Evolutionary conservation across 2,113 vertebrate species (phyloP), one percentile per base, ranked within the genome.

Genomic region (Scophthalmus maximus): DNA sequence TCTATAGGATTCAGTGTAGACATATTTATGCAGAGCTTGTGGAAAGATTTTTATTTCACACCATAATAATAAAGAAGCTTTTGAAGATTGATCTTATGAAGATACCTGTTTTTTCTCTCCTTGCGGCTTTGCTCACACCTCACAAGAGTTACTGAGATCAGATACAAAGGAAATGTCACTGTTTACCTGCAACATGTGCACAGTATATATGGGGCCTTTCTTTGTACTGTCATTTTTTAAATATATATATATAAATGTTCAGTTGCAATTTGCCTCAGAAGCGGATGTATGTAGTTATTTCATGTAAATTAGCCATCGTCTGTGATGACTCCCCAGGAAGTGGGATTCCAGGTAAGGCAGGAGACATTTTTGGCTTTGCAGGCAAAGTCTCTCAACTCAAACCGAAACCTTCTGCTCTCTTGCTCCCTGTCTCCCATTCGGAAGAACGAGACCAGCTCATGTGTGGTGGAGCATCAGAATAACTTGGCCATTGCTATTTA

Each of bases 391-490:
- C 67, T 49, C 68, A 64, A 59, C 38, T 81, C 25, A 6, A 40
- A 29, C 60, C 27, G 23, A 32, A 74, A 40, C 44, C 26, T 29
- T 57, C 55, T 73, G 46, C 60, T 65, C n/a, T n/a, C n/a, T 53
- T 26, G 5, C 40, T 22, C 22, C n/a, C 68, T 6, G 15, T 26
- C 47, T 58, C 40, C 59, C 49, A 22, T 15, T 34, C 68, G 65
- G 67, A 68, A 68, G 57, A n/a, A n/a, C 8, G 11, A 74, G 47
- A 67, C 51, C 66, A 51, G 77, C 74, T 75, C 60, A n/a, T 82
- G 79, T 79, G 78, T 76, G 46, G 70, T 15, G 68, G 58, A 72
- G 82, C 78, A 81, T 90, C 79, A 79, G 76, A 89, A 90, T 79
- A 86, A 70, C 52, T 55, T 6, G 60, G 56, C 69, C 64, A 63